Base-by-base conservation (phyloP, 1,140 invertebrate genomes). In the Drosophila elegans region DNA sequence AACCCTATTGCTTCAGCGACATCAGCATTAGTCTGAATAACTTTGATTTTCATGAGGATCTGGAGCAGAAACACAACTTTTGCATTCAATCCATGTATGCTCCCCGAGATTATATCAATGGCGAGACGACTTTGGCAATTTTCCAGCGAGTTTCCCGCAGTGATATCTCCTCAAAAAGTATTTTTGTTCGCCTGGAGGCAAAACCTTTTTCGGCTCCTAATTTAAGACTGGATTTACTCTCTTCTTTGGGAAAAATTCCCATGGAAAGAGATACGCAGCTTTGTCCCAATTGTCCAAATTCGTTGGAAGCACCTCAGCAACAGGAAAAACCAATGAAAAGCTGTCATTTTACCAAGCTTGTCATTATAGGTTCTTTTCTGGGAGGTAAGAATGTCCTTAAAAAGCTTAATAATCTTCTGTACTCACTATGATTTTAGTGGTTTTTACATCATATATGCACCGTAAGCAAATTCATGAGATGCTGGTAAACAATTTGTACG, bases 1-100 rank as follows among this genome's bases (percentile, higher is more conserved):
- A 63, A 3, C 57, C 71, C 2, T 83, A 83, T 39, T 32, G 46
- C 16, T 53, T 11, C 10, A 29, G 3, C 2, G 83, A 88, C 27
- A 27, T 83, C 1, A 13, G 3, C 4, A 25, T 86, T 10, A 62
- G 38, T 6, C 13, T 86, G 0, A 49, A 16, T 0, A 6, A 46
- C 29, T 74, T 79, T 3, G 38, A 79, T 7, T 71, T 62, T 11
- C 7, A 61, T 1, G 7, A n/a, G 2, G 32, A 41, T 6, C 6
- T 16, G 0, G 9, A 44, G 0, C 72, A 62, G 32, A 2, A 9
- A 3, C 83, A 86, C 71, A 64, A 34, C 2, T 76, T 86, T n/a
- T 41, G 25, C 5, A 42, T 86, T 1, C 41, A 69, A 3, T 72
- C 45, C 10, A 57, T 29, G 9, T 0, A 13, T 16, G 46, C 3